These are phyloP conservation scores for Etheostoma cragini DNA, from an alignment of 2,113 vertebrate genomes.

Conservation along the genomic window DNA sequence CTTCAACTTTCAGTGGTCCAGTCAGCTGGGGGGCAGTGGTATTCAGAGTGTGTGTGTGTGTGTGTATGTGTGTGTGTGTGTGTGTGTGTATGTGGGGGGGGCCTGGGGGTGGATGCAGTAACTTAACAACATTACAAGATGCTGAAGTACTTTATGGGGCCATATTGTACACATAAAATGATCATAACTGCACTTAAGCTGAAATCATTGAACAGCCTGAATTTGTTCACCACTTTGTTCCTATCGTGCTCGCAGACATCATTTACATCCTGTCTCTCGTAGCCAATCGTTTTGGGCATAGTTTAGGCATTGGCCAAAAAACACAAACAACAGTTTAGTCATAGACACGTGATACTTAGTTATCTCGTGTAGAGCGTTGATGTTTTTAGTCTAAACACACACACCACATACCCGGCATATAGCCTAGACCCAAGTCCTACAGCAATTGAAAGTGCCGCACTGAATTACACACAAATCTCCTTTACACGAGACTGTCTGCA, in stretches of 20 bases:
- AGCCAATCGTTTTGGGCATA: background rate
- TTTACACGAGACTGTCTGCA: background rate
- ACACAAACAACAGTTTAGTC: conserved; percentile 10
- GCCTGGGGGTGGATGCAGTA: conserved; percentile 9
- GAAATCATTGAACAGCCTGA: background rate
- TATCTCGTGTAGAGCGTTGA: background rate
- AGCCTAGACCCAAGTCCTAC: background rate
- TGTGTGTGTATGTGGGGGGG: conserved; percentile 10
- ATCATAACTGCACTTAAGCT: background rate
- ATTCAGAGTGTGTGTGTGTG: conserved; percentile 1
- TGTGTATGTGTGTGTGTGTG: too few relatives aligned
- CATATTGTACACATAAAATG: conserved; percentile 6
- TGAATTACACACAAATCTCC: background rate
- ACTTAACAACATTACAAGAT: background rate
- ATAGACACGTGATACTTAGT: conserved; percentile 28
- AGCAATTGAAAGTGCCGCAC: too few relatives aligned
- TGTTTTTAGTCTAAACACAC: conserved; percentile 1
- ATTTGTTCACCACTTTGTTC: background rate
- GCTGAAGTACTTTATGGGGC: background rate
- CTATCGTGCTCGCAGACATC: background rate
- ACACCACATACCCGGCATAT: background rate
- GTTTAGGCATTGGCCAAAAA: background rate
- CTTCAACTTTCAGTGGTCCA: conserved; percentile 36
- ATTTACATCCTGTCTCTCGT: background rate
- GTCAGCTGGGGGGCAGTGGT: conserved; percentile 60